Conservation (phyloP, 2,113 vertebrate genomes). For the Catharus fuscescens region DNA sequence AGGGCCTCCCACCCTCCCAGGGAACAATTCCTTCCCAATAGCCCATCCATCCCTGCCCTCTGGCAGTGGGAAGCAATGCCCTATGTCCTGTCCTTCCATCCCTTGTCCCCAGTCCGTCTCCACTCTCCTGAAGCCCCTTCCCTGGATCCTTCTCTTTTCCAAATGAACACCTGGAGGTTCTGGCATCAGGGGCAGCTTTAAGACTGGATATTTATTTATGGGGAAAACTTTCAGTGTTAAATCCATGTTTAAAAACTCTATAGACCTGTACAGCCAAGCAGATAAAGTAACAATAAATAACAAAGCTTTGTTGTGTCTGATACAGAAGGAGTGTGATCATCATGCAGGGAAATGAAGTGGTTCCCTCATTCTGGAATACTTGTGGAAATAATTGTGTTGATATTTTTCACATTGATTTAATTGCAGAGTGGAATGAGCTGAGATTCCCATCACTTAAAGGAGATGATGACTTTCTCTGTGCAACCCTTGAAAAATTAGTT, state of each 20-base stretch:
- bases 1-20: not conserved
- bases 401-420: not conserved
- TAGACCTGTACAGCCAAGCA: not conserved
- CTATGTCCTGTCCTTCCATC: not conserved
- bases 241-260: not conserved
- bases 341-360: not conserved
- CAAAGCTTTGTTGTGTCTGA: not conserved
- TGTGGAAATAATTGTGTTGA: not conserved
- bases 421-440: not conserved
- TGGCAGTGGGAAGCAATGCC: not conserved
- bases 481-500: not conserved
- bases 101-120: not conserved
- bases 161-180: not conserved
- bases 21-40: not conserved
- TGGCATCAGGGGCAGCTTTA: not conserved
- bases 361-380: not conserved
- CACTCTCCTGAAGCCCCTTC: not conserved
- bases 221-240: not conserved
- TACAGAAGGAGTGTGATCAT: too few species aligned
- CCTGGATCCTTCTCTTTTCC: not conserved
- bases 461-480: not conserved
- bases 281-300: not conserved
- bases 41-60: not conserved
- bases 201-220: not conserved
- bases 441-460: not conserved